phyloP scores from a whole-genome alignment of 2,797 vertebrate species.

The Diplodus sargus region DNA sequence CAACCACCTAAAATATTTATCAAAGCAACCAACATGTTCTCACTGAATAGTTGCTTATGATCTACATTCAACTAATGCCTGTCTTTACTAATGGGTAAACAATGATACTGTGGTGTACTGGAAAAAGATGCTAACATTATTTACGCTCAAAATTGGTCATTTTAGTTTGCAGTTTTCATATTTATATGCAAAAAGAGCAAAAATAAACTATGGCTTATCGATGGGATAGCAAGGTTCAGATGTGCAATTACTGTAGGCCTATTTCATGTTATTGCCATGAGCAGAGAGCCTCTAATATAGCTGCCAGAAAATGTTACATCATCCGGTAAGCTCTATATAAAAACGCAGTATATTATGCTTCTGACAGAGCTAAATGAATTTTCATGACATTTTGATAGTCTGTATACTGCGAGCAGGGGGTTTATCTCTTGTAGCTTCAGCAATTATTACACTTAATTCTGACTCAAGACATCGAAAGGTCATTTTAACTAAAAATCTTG shows the following conservation, averaged over 20 bases:
- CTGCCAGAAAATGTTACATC: constrained; percentile 23
- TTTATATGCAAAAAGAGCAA: not conserved
- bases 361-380: constrained; percentile 17
- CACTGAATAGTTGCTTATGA: not conserved
- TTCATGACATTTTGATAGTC: constrained; percentile 33
- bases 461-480: constrained; percentile 22
- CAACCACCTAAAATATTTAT: not conserved
- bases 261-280: not conserved
- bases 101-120: not conserved
- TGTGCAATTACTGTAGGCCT: constrained; percentile 1
- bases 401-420: constrained; percentile 14
- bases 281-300: constrained; percentile 4
- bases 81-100: not conserved
- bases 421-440: constrained; percentile 7
- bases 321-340: constrained; percentile 14
- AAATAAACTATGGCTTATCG: not conserved
- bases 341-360: constrained; percentile 13
- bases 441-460: constrained; percentile 24
- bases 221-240: constrained; percentile 1
- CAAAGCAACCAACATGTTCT: not conserved
- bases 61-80: not conserved
- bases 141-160: not conserved
- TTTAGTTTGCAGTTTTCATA: not conserved
- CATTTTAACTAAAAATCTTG: constrained; percentile 11
- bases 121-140: not conserved